These are phyloP conservation scores for Folsomia candida DNA, from an alignment of 2,888 invertebrate genomes.

Conservation along the genomic window DNA sequence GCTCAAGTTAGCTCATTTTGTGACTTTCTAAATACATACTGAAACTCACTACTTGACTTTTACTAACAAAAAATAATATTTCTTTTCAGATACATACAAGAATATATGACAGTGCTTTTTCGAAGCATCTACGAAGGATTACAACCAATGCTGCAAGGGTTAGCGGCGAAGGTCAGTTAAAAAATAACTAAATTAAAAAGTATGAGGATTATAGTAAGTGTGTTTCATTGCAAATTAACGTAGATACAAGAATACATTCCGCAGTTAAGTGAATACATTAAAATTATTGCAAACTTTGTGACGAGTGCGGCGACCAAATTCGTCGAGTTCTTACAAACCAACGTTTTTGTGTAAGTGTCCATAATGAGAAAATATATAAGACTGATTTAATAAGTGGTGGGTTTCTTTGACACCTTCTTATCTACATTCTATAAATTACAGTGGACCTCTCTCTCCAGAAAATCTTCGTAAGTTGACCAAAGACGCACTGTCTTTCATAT, in stretches of 20 bases:
- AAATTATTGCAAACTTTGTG: conserved; percentile 23
- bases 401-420: too few species aligned
- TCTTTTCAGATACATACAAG: conserved; percentile 31
- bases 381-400: not conserved
- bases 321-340: conserved; percentile 39
- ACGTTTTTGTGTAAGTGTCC: conserved; percentile 48
- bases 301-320: conserved; percentile 19
- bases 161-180: conserved; percentile 47
- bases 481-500: conserved; percentile 46
- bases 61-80: not conserved
- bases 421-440: too few species aligned
- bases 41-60: not conserved
- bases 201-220: too few species aligned
- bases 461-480: conserved; percentile 47
- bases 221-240: too few species aligned
- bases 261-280: conserved; percentile 40
- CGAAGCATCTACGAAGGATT: conserved; percentile 48
- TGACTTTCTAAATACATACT: not conserved
- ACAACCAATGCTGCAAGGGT: conserved; percentile 50
- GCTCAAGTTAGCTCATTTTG: conserved; percentile 32
- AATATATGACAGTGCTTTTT: conserved; percentile 44
- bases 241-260: conserved; percentile 50
- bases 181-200: too few species aligned
- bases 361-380: not conserved
- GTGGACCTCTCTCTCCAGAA: conserved; percentile 47